Base-by-base conservation (phyloP, 2,113 vertebrate genomes). In the Syngnathus scovelli region DNA sequence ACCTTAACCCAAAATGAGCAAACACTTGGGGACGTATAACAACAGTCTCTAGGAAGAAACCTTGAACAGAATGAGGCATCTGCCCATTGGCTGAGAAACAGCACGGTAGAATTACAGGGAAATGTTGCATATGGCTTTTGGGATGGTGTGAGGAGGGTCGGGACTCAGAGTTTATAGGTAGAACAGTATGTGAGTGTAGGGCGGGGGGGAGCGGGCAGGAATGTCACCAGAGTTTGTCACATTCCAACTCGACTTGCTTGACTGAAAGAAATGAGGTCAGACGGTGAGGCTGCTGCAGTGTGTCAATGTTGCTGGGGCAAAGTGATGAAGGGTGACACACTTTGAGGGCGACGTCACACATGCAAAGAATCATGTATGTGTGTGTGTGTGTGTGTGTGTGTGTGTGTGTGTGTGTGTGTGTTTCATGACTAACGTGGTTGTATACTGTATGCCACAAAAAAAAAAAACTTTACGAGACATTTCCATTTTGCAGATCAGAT, bases 251-350 rank as follows among this genome's bases (percentile, higher is more conserved):
- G 7, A 6, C 9, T 12, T 70, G 71, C 67, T 70, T 61, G 79
- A 74, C 56, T 2, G 36, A 65, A 39, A 80, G 80, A 88, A 87
- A 83, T 76, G 67, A 82, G 86, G 81, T 90, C 87, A 86, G 78
- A 82, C 78, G 85, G 76, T 70, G 78, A 8, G 27, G 49, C 71
- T 74, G 71, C 69, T 75, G 58, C 46, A 60, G 69, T 72, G n/a
- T 63, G 75, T 81, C 87, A 79, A 68, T 70, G 13, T 23, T 38
- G 55, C 67, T 58, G 66, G 60, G 68, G 66, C 63, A 69, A 78
- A 76, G 70, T 48, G 49, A 72, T 70, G 63, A 77, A 49, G n/a
- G 51, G 71, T 69, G 68, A 48, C 77, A 75, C n/a, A 64, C 39
- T 68, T 73, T 75, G 61, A 82, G 51, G 65, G 37, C 61, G 60